These are phyloP conservation scores for Coptodon rendalli DNA, from an alignment of 2,113 vertebrate genomes.

Conservation along the genomic window DNA sequence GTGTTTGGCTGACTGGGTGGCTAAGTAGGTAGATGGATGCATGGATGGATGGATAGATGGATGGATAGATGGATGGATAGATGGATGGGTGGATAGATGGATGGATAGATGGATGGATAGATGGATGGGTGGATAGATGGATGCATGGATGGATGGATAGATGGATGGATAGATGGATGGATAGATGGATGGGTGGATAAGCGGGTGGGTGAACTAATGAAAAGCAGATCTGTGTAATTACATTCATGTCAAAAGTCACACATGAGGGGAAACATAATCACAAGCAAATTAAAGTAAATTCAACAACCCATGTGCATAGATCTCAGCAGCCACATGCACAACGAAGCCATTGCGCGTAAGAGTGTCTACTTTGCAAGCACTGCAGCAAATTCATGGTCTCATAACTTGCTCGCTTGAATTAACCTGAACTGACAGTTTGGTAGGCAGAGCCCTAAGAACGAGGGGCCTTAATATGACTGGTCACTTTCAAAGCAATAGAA, in stretches of 20 bases:
- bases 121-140: background rate
- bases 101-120: too few relatives aligned
- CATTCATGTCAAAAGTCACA: background rate
- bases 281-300: background rate
- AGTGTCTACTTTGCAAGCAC: background rate
- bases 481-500: background rate
- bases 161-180: background rate
- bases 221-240: background rate
- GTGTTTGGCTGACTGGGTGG: background rate
- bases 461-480: background rate
- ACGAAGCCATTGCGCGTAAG: accelerated
- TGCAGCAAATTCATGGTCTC: background rate
- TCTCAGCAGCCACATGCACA: background rate
- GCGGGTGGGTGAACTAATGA: background rate
- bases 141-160: background rate
- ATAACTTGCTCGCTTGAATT: background rate
- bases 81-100: background rate
- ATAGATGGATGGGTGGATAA: background rate
- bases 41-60: background rate
- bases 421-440: background rate
- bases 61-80: background rate
- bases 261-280: background rate
- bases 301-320: background rate
- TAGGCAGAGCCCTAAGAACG: background rate
- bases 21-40: background rate